A percentile compares a stretch with the other conserved stretches of the same genome.
Evolutionary conservation across 2,797 vertebrate species (phyloP).

Genomic region (Decapterus maruadsi): DNA sequence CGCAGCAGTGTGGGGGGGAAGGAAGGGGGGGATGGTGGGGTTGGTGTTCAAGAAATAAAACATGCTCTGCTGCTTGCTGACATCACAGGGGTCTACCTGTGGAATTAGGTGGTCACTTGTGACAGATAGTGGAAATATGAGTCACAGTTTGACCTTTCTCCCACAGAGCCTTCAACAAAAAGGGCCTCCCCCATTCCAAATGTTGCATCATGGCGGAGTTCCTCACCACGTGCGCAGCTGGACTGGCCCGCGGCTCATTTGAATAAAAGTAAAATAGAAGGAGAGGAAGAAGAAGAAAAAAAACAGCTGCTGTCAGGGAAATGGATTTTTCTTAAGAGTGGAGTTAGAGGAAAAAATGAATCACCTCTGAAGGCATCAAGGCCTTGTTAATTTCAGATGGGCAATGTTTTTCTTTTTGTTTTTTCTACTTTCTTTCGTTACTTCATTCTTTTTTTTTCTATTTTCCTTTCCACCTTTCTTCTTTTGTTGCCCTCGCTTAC

Average conservation of each 20-base stretch:
- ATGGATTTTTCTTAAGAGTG: constrained; percentile 55
- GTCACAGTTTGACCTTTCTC: constrained; percentile 25
- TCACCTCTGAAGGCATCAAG: constrained; percentile 56
- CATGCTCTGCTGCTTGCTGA: constrained; percentile 1
- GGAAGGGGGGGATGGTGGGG: background rate
- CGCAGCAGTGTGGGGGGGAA: background rate
- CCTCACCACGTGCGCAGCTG: constrained; percentile 41
- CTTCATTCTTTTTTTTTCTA: constrained; percentile 22
- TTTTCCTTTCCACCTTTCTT: constrained; percentile 46
- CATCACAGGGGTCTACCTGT: constrained; percentile 9
- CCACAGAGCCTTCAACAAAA: constrained; percentile 9
- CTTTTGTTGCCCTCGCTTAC: constrained; percentile 61
- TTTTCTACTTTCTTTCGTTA: background rate
- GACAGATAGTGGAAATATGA: constrained; percentile 29
- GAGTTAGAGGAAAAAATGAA: constrained; percentile 32
- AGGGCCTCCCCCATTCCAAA: constrained; percentile 34
- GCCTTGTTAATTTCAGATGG: constrained; percentile 61
- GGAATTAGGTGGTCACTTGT: constrained; percentile 38
- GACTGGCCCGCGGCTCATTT: constrained; percentile 55
- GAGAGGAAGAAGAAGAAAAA: background rate
- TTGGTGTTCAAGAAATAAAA: constrained; percentile 8
- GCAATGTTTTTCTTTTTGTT: constrained; percentile 30
- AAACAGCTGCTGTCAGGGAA: constrained; percentile 60
- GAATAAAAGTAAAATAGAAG: constrained; percentile 54
- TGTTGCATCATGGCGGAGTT: background rate